Conservation (phyloP, 2,797 vertebrate genomes). For the Lutjanus campechanus region DNA sequence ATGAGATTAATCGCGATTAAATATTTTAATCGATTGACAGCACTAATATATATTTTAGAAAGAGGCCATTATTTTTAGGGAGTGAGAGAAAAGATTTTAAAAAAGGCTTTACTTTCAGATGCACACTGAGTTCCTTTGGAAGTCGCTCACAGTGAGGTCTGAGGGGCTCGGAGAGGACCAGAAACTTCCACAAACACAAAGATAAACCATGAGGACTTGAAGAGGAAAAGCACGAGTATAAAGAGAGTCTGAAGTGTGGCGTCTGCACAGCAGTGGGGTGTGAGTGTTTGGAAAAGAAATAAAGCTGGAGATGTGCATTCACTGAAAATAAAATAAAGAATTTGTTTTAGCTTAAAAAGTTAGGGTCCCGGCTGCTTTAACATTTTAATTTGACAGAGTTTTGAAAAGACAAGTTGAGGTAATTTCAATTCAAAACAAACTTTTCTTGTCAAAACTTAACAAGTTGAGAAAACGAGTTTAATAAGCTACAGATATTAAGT, state of each 20-base stretch:
- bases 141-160: constrained; percentile 3
- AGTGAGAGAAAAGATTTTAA: constrained; percentile 13
- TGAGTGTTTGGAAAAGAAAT: neutral
- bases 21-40: no score
- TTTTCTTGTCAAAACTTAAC: no score
- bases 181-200: constrained; percentile 10
- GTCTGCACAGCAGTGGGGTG: neutral
- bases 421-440: no score
- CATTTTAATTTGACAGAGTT: no score
- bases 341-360: no score
- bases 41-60: no score
- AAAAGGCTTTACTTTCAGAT: constrained; percentile 24
- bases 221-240: neutral
- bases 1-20: no score
- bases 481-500: no score
- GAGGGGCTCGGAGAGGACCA: neutral
- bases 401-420: no score
- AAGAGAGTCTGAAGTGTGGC: neutral
- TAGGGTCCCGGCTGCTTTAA: no score
- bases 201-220: neutral
- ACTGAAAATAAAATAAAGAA: no score
- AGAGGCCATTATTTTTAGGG: constrained; percentile 37
- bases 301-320: neutral
- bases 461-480: no score
- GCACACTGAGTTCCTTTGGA: constrained; percentile 30